Base-by-base conservation (phyloP, 2,113 vertebrate genomes). In the Paradoxurus hermaphroditus region DNA sequence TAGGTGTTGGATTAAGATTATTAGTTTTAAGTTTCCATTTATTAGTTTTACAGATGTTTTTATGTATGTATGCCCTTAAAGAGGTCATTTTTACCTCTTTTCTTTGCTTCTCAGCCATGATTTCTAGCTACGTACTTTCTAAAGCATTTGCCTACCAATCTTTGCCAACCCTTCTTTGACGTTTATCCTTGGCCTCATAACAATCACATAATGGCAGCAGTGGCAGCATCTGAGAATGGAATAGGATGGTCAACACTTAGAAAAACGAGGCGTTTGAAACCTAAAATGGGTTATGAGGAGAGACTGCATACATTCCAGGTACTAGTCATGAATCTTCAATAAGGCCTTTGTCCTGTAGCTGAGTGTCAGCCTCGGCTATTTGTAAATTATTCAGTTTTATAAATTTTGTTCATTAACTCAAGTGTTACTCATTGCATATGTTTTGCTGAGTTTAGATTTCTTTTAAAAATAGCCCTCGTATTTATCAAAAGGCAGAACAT, bases 391-490 rank as follows among this genome's bases (percentile, higher is more conserved):
- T 8, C 21, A 46, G n/a, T 70, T 82, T 51, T 85, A 46, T 82
- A 94, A 94, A 68, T 73, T 75, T 29, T 39, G 15, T 73, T 13
- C 27, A 77, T 90, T 94, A 85, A 88, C 39, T 90, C 44, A 94
- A 75, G 44, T 59, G 19, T 65, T 25, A 29, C 85, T 75, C 25
- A 81, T 34, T 31, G 34, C 16, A 59, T 0, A 23, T 21, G 5
- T 63, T 90, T 92, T 87, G 5, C 34, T 75, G 72, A 83, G 6
- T 87, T 9, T 0, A 70, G 29, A 31, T 3, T 3, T 39, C 41
- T 77, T 90, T 95, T 92, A 77, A 90, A 95, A 86, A 88, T 73
- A 39, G 34, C 10, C 31, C 36, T 89, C n/a, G 63, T 59, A n/a
- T 49, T 81, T 92, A 92, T 63, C 25, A 72, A 95, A 92, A 29